Evolutionary conservation across 2,888 invertebrate genomes (phyloP).

Genomic region (Drosophila percnosoma): DNA sequence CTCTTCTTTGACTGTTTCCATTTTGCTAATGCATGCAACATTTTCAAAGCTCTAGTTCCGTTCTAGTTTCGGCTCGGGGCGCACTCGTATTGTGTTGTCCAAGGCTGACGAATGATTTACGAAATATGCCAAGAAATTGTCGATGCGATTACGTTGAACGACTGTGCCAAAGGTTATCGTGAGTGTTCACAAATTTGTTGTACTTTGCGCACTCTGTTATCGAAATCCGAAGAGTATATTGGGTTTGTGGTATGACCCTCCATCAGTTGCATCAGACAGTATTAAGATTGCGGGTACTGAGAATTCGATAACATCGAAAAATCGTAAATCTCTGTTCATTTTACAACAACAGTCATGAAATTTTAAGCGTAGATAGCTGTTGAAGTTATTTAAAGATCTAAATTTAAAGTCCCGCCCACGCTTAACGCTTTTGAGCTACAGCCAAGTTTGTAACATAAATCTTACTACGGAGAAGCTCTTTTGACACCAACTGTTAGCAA

Average conservation of each 20-base stretch:
- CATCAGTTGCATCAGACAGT: background rate
- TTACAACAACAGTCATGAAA: too few relatives aligned
- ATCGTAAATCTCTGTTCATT: background rate
- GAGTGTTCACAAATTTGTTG: slow-evolving; percentile 16
- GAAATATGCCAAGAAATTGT: slow-evolving; percentile 66
- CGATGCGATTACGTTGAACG: slow-evolving; percentile 69
- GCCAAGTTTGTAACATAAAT: too few relatives aligned
- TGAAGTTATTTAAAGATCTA: too few relatives aligned
- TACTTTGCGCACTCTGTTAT: background rate
- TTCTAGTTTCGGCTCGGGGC: slow-evolving; percentile 63
- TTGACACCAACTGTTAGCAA: background rate
- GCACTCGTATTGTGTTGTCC: slow-evolving; percentile 10
- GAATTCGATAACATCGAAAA: background rate
- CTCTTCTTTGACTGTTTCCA: slow-evolving; percentile 43
- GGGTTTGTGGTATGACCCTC: background rate
- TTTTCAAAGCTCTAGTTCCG: slow-evolving; percentile 62
- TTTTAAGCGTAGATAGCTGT: too few relatives aligned
- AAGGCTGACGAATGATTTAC: slow-evolving; percentile 59
- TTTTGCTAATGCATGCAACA: slow-evolving; percentile 73
- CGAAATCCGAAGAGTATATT: background rate
- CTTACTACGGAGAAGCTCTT: too few relatives aligned
- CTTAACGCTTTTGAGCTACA: too few relatives aligned
- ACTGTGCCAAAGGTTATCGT: slow-evolving; percentile 65
- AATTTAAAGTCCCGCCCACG: too few relatives aligned
- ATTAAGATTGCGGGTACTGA: background rate